These are phyloP conservation scores for Neosilurus hyrtlii DNA, from an alignment of 2,797 vertebrate species.

Conservation along the genomic window DNA sequence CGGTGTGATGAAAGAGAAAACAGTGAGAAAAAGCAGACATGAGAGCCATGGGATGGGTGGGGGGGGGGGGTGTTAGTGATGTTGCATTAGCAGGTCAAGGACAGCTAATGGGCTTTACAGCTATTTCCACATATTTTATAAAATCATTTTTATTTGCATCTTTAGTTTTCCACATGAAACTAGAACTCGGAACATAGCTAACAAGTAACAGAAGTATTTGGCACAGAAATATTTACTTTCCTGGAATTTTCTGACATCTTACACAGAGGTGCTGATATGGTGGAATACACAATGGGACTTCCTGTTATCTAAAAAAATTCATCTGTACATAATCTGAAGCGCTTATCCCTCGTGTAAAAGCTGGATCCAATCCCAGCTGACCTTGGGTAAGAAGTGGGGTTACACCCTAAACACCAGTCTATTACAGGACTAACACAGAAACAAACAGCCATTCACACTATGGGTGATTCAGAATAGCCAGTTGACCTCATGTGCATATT, in stretches of 20 bases:
- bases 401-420: too few relatives aligned
- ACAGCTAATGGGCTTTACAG: neutral
- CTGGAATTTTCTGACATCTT: neutral
- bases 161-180: neutral
- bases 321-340: neutral
- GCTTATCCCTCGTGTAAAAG: too few relatives aligned
- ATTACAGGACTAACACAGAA: too few relatives aligned
- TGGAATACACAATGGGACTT: neutral
- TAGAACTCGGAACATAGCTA: neutral
- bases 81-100: neutral
- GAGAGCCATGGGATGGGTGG: neutral
- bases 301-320: neutral
- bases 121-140: neutral
- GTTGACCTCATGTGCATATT: too few relatives aligned
- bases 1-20: neutral
- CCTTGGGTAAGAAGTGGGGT: too few relatives aligned
- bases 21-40: slow-evolving; percentile 3
- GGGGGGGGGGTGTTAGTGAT: neutral
- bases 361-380: too few relatives aligned
- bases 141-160: neutral
- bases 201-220: neutral
- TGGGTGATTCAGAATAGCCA: too few relatives aligned
- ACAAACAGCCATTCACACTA: too few relatives aligned
- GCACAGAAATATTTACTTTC: neutral
- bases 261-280: too few relatives aligned